Evolutionary conservation across 2,797 vertebrate genomes (phyloP).

Genomic region (Graptemys geographica): DNA sequence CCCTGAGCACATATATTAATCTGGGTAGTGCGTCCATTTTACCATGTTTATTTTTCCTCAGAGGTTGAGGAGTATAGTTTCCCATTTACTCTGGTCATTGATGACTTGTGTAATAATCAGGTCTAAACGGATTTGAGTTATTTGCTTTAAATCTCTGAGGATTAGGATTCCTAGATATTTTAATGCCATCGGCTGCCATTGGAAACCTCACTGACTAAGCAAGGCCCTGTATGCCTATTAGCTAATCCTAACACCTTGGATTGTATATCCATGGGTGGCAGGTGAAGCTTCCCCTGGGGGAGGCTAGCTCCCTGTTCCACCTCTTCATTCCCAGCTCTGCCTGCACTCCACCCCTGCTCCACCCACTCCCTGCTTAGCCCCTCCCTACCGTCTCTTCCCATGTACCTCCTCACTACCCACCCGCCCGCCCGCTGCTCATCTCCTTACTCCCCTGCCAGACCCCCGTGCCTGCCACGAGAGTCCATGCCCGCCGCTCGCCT

Average conservation of each 20-base stretch:
- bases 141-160: background rate
- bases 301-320: no score
- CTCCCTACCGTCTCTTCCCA: background rate
- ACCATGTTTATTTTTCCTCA: background rate
- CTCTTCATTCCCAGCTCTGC: no score
- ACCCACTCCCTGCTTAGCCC: no score
- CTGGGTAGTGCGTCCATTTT: background rate
- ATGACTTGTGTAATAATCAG: background rate
- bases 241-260: background rate
- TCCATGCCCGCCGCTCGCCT: no score
- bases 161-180: slow-evolving; percentile 21
- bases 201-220: background rate
- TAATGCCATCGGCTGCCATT: background rate
- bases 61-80: background rate
- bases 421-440: no score
- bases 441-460: no score
- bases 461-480: no score
- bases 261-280: no score
- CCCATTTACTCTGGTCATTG: background rate
- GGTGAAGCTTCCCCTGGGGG: no score
- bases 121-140: background rate
- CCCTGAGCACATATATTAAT: background rate
- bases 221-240: background rate
- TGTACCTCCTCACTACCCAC: no score
- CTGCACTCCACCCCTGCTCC: no score